A percentile compares a stretch with the other conserved stretches of the same genome.
Conservation (phyloP, 2,888 invertebrate species). For the Rhogogaster chlorosoma region DNA sequence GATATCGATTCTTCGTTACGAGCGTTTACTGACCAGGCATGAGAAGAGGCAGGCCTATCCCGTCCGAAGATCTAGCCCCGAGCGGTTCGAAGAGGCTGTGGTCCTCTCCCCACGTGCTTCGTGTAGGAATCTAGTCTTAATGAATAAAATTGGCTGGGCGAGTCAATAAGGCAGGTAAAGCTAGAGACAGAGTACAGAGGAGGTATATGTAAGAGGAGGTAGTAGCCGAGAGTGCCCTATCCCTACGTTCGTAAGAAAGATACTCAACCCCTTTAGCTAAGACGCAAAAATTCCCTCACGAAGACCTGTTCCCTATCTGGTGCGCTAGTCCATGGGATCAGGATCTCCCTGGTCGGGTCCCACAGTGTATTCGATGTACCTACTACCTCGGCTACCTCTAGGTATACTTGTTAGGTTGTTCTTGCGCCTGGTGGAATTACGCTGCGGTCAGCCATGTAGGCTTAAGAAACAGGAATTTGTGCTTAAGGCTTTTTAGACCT, state of each 20-base stretch:
- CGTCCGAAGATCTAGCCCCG: constrained; percentile 69
- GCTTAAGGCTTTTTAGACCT: constrained; percentile 62
- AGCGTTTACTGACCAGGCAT: constrained; percentile 62
- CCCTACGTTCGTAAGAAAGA: constrained; percentile 14
- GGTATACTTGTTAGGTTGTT: constrained; percentile 62
- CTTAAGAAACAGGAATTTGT: constrained; percentile 68
- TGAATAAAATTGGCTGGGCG: constrained; percentile 72
- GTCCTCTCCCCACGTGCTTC: constrained; percentile 61
- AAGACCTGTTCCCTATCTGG: constrained; percentile 65
- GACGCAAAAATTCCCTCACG: constrained; percentile 57
- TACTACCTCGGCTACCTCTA: constrained; percentile 52
- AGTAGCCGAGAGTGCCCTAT: constrained; percentile 9
- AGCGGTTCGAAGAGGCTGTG: constrained; percentile 45
- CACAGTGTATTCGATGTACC: constrained; percentile 50
- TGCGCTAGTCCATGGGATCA: constrained; percentile 57
- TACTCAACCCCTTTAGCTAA: constrained; percentile 24
- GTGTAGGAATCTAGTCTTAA: constrained; percentile 76
- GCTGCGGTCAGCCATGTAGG: constrained; percentile 57
- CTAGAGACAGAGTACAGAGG: constrained; percentile 6
- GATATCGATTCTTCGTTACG: constrained; percentile 61
- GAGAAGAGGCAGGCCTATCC: constrained; percentile 67
- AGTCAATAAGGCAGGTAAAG: constrained; percentile 45
- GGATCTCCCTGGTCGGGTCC: constrained; percentile 53
- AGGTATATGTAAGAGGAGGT: constrained; percentile 4
- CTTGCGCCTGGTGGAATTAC: constrained; percentile 53